phyloP scores from a whole-genome alignment of 2,888 invertebrate species.

The Polyommatus icarus region DNA sequence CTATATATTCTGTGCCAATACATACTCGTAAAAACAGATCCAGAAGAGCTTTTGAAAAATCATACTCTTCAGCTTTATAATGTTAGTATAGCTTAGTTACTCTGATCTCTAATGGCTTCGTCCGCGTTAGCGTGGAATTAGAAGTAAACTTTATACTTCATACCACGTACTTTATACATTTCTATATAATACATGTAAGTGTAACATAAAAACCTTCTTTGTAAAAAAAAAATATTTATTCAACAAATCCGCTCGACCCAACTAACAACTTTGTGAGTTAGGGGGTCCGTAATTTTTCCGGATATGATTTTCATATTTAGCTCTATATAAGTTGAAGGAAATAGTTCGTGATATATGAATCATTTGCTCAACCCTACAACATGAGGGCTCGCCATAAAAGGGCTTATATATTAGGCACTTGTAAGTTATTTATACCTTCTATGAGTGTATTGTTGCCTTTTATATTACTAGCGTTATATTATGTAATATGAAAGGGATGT shows the following conservation, averaged over 20 bases:
- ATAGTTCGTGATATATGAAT: conserved; percentile 12
- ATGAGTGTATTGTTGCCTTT: conserved; percentile 8
- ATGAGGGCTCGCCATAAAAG: conserved; percentile 4
- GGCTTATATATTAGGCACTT: conserved; percentile 22
- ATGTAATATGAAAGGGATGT: not conserved
- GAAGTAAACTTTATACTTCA: no score
- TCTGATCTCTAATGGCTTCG: no score
- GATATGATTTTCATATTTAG: conserved; percentile 6
- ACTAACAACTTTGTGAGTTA: conserved; percentile 10
- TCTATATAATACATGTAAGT: not conserved
- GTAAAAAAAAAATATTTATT: not conserved
- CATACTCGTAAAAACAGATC: no score
- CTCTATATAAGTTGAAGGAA: conserved; percentile 4
- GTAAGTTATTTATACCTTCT: conserved; percentile 11
- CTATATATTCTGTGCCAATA: no score
- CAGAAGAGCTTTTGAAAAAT: no score
- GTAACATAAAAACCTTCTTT: not conserved
- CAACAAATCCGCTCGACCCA: not conserved
- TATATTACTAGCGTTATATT: not conserved
- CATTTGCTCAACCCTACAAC: conserved; percentile 8
- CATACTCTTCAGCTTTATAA: not conserved
- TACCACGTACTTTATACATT: no score
- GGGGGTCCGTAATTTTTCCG: not conserved
- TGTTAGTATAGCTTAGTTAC: not conserved
- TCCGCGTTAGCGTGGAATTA: no score